A percentile compares a stretch with the other conserved stretches of the same genome.
Evolutionary conservation across 2,113 vertebrate species (phyloP).

Genomic region (Chelonoidis abingdonii): DNA sequence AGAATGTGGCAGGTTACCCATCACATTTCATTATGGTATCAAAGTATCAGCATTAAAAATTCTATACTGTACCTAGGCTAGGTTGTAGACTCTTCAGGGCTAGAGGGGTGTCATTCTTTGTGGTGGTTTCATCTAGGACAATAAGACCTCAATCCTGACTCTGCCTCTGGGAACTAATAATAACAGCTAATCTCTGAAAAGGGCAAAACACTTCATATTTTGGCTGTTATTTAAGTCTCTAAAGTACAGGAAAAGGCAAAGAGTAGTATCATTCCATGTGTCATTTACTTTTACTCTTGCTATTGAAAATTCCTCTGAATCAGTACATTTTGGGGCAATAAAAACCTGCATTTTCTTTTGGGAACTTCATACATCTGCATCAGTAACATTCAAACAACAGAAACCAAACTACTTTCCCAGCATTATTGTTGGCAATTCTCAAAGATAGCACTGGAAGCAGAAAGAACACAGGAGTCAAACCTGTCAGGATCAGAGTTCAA

Average conservation of each 20-base stretch:
- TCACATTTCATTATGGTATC: not conserved
- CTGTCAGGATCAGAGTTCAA: not conserved
- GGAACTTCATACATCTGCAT: not conserved
- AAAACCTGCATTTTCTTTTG: not conserved
- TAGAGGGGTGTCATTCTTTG: accelerated
- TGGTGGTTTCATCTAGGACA: not conserved
- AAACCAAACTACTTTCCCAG: not conserved
- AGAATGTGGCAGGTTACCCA: not conserved
- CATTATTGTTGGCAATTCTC: not conserved
- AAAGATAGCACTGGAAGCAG: not conserved
- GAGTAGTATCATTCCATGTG: not conserved
- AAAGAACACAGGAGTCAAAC: not conserved
- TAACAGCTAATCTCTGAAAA: not conserved
- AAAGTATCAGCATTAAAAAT: not conserved
- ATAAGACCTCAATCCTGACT: not conserved
- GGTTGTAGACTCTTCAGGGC: not conserved
- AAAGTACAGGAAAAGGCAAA: not conserved
- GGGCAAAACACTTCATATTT: not conserved
- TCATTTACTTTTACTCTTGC: not conserved
- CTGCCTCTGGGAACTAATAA: not conserved
- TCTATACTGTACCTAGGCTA: not conserved
- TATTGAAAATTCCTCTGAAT: not conserved
- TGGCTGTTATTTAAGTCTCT: not conserved
- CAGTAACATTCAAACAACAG: not conserved
- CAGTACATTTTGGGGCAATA: not conserved